Base-by-base conservation (phyloP, 2,113 vertebrate species). In the Burhinus oedicnemus region DNA sequence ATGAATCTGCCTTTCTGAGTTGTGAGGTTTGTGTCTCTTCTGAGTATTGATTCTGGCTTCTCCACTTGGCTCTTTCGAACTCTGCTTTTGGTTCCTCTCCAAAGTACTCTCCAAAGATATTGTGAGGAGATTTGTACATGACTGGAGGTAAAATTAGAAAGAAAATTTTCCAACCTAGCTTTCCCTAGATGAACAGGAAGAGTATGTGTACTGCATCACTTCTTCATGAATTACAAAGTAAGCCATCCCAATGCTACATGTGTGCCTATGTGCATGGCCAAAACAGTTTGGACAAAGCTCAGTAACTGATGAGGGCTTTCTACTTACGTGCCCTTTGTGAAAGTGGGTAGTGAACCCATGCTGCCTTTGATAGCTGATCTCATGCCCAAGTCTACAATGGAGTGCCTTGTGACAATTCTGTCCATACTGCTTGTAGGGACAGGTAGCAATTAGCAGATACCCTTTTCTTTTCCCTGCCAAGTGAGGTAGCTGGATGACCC, bases 41-140 rank as follows among this genome's bases (percentile, higher is more conserved):
- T 54, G 81, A 65, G 79, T 75, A 82, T 71, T 88, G 84, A 77
- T 84, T 95, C 68, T 93, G 87, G 72, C 77, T 92, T 81, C 81
- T 93, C 66, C 55, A 62, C 26, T 79, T 96, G 75, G 86, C 54
- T 96, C 38, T 75, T 80, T 49, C 30, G 13, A 90, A 66, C 29
- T 80, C 19, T 74, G 40, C 17, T 79, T 78, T 83, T 88, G 89
- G 15, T 60, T 92, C 85, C 30, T 64, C 0, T 75, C 82, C 49
- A 83, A 78, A 91, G 25, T 80, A 71, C 22, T 94, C 75, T 75
- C 87, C 51, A 83, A 92, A 92, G 85, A 84, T 77, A 77, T 7
- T 21, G 51, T 27, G 21, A 42, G 57, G 20, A 95, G 61, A 87
- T 83, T 90, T 83, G 54, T 69, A 85, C 9, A 30, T 38, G 30